Evolutionary conservation across 2,113 vertebrate genomes (phyloP).

Genomic region (Raja brachyura): DNA sequence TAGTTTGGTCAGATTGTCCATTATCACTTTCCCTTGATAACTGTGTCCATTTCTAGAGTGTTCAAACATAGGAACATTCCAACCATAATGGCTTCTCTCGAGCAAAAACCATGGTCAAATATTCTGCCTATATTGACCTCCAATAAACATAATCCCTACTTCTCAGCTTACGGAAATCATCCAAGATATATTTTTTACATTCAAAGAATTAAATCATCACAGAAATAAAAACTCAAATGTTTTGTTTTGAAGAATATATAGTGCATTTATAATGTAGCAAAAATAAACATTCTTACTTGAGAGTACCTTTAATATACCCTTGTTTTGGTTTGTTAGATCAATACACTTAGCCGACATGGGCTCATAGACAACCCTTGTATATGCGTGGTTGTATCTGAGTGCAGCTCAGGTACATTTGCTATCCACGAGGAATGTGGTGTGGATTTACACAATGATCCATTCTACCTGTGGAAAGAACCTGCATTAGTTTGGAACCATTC

Average conservation of each 20-base stretch:
- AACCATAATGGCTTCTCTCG: background rate
- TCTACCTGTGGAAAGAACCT: no score
- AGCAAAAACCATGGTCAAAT: background rate
- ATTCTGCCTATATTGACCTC: no score
- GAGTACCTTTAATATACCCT: background rate
- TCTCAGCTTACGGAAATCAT: no score
- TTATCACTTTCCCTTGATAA: background rate
- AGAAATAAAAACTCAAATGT: background rate
- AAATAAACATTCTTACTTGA: background rate
- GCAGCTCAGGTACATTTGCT: background rate
- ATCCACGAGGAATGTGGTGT: no score
- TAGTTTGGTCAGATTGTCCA: background rate
- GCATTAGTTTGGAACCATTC: no score
- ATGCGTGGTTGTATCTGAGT: background rate
- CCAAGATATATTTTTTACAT: background rate
- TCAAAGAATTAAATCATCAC: background rate
- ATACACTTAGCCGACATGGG: background rate
- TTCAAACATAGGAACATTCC: background rate
- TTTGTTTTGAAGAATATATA: background rate
- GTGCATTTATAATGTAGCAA: background rate
- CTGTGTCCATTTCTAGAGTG: background rate
- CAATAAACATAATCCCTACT: no score
- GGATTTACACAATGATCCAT: no score
- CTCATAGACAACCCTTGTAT: background rate
- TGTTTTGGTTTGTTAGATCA: background rate